Conservation (phyloP, 2,888 invertebrate genomes). For the Choreutis nemorana region DNA sequence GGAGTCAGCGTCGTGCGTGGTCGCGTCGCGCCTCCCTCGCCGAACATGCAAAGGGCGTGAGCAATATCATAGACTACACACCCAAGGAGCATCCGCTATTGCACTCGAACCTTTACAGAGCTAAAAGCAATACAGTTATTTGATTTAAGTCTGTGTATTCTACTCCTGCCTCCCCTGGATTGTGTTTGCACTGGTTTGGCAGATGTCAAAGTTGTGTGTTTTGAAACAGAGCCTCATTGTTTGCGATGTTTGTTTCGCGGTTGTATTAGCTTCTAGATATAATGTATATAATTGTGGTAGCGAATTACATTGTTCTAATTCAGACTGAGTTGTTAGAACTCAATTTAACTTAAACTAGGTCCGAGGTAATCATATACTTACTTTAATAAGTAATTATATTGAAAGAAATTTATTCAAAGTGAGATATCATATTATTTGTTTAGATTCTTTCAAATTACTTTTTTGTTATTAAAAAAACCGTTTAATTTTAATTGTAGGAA, state of each 20-base stretch:
- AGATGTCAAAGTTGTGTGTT: slow-evolving; percentile 65
- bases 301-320: no score
- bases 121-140: slow-evolving; percentile 67
- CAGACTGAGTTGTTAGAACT: no score
- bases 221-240: slow-evolving; percentile 54
- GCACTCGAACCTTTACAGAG: slow-evolving; percentile 65
- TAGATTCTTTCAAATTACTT: no score
- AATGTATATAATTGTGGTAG: no score
- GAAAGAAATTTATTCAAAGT: no score
- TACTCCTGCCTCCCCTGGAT: slow-evolving; percentile 54
- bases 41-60: slow-evolving; percentile 63
- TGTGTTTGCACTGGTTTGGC: slow-evolving; percentile 64
- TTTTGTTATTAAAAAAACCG: no score
- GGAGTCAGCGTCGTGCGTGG: slow-evolving; percentile 30
- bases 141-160: slow-evolving; percentile 64
- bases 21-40: slow-evolving; percentile 35
- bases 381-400: no score
- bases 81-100: slow-evolving; percentile 61
- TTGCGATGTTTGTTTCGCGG: slow-evolving; percentile 47
- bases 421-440: no score
- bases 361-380: no score
- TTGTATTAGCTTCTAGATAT: slow-evolving; percentile 7
- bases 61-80: slow-evolving; percentile 65
- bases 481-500: no score
- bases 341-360: no score